A percentile compares a stretch with the other conserved stretches of the same genome.
phyloP scores from a whole-genome alignment of 2,113 vertebrate species.

The Tyrannus savana region DNA sequence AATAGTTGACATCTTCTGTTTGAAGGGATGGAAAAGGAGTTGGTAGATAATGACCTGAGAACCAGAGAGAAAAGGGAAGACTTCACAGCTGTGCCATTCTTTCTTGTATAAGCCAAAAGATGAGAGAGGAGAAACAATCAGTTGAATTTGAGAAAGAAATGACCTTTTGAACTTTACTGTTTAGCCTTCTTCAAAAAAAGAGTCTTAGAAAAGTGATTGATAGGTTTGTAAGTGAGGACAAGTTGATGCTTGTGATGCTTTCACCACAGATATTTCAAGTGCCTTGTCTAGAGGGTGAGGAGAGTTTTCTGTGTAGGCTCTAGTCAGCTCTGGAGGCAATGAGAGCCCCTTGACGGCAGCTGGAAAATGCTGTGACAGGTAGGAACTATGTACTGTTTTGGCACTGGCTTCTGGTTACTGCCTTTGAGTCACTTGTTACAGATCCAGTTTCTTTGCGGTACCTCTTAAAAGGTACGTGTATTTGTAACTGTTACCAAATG shows the following conservation, averaged over 20 bases:
- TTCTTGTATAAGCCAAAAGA: background rate
- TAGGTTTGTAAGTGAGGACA: background rate
- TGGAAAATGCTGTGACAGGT: background rate
- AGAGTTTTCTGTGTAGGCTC: rapidly evolving
- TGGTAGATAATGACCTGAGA: background rate
- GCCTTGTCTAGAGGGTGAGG: background rate
- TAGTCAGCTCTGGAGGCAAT: background rate
- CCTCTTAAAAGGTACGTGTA: background rate
- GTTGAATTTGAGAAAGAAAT: background rate
- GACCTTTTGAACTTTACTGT: background rate
- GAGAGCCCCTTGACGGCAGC: rapidly evolving
- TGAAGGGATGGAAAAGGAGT: background rate
- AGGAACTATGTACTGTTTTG: background rate
- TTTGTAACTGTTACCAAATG: background rate
- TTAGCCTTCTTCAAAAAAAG: background rate
- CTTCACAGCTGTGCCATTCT: background rate
- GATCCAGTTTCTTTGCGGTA: background rate
- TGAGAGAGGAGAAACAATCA: background rate
- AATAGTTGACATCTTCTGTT: background rate
- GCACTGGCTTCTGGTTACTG: background rate
- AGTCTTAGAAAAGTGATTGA: background rate
- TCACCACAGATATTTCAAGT: background rate
- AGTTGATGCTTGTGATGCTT: background rate
- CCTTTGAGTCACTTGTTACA: background rate
- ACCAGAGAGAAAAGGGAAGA: background rate